Base-by-base conservation (phyloP, 2,113 vertebrate species). In the Oryzias melastigma region DNA sequence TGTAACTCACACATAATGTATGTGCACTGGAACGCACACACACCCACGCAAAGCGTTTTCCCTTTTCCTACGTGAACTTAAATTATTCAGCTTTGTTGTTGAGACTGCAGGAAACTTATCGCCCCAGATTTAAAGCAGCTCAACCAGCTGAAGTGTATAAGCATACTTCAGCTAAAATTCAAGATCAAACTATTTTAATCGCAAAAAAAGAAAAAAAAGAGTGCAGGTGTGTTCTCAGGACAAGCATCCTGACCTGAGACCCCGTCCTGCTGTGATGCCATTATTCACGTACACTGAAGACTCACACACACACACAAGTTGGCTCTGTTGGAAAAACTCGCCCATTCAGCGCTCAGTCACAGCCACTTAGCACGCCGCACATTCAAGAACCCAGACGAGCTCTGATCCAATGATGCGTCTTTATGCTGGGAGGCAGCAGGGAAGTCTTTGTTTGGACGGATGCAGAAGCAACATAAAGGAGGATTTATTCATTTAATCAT, bases 341-440 rank as follows among this genome's bases (percentile, higher is more conserved):
- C 88, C 85, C 89, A 90, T 91, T 91, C 88, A 91, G 81, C 80
- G 88, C 89, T 90, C 87, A 87, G 89, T 91, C 89, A 90, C 85
- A 85, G 89, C 83, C 88, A 90, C 88, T 91, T 91, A 90, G 80
- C 90, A 85, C 87, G 80, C 83, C 88, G 87, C 87, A 88, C 84
- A 86, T 84, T 87, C 81, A n/a, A 75, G 85, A 83, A 84, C 86
- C 89, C 88, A 90, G 80, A 84, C 71, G 85, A 88, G 85, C 84
- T 86, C 87, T 90, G 89, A 91, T 91, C 89, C 89, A 89, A 91
- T 91, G 89, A 91, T 88, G 90, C 86, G 88, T 87, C 88, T 90
- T 91, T 89, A 87, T 91, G 88, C 90, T 90, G 85, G 90, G 87
- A 87, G 86, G 84, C 75, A 65, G 66, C 22, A 46, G 80, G 81